A percentile compares a stretch with the other conserved stretches of the same genome.
Evolutionary conservation across 2,113 vertebrate species (phyloP).

Genomic region (Balaeniceps rex): DNA sequence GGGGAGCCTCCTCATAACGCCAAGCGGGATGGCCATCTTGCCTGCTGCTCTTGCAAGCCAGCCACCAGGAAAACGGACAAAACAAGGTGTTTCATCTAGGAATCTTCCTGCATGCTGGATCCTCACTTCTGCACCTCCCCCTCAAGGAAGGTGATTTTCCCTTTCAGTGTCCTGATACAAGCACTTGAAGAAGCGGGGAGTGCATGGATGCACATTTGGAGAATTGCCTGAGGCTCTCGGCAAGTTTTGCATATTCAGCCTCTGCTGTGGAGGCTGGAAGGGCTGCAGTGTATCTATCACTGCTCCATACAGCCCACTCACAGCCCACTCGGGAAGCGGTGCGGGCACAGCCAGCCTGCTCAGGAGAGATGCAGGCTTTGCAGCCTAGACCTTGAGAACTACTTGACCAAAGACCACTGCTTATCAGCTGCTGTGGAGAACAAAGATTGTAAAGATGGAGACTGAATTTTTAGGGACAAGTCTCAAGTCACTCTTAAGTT

Average conservation of each 20-base stretch:
- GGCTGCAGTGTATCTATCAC: too few species aligned
- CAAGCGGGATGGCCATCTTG: not conserved
- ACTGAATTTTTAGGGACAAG: not conserved
- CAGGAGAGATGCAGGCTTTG: not conserved
- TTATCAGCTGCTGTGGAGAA: not conserved
- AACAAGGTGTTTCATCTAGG: not conserved
- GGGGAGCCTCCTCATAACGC: not conserved
- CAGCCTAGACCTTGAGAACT: not conserved
- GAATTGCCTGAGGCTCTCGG: not conserved
- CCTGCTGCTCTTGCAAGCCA: not conserved
- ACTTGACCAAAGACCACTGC: not conserved
- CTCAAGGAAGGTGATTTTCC: not conserved
- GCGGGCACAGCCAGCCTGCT: not conserved
- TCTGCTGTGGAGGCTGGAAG: not conserved
- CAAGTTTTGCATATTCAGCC: not conserved
- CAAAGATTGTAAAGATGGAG: not conserved
- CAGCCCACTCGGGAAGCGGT: not conserved
- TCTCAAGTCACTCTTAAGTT: not conserved
- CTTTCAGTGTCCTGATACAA: not conserved
- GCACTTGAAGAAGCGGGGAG: not conserved
- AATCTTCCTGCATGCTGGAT: not conserved
- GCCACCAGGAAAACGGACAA: not conserved
- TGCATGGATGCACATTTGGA: not conserved
- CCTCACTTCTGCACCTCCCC: not conserved
- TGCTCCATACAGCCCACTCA: accelerated